Conservation (phyloP, 2,113 vertebrate species). For the Helogale parvula region DNA sequence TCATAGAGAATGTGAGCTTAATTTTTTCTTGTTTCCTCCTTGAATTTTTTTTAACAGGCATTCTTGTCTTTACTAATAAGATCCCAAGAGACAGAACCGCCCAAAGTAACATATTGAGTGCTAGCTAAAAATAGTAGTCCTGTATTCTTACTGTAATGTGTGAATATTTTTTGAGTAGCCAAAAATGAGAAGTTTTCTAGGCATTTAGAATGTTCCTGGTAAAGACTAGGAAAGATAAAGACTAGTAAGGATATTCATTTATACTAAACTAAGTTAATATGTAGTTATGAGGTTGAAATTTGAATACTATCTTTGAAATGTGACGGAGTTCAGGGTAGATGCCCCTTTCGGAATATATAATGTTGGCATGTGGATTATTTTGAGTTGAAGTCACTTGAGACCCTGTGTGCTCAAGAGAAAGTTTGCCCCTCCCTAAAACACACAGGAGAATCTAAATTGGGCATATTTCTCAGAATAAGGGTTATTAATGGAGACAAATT, state of each 20-base stretch:
- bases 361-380: not conserved
- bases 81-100: not conserved
- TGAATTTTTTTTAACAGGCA: not conserved
- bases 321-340: not conserved
- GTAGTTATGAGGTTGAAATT: not conserved
- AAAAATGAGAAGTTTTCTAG: not conserved
- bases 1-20: not conserved
- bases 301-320: not conserved
- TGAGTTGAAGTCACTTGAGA: not conserved
- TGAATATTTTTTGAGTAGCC: not conserved
- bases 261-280: not conserved
- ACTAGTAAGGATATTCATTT: not conserved
- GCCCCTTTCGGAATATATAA: not conserved
- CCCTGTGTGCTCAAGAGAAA: not conserved
- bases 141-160: not conserved
- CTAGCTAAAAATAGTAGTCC: not conserved
- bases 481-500: not conserved
- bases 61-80: conserved; percentile 20
- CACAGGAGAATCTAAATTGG: not conserved
- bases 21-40: not conserved
- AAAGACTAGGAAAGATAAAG: not conserved
- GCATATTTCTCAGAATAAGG: not conserved
- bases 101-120: not conserved
- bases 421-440: not conserved
- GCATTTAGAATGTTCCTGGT: not conserved